Percentiles rank a stretch among this genome's conserved stretches.
These are phyloP conservation scores for Limanda limanda DNA, from an alignment of 2,113 vertebrate species.

Conservation along the genomic window DNA sequence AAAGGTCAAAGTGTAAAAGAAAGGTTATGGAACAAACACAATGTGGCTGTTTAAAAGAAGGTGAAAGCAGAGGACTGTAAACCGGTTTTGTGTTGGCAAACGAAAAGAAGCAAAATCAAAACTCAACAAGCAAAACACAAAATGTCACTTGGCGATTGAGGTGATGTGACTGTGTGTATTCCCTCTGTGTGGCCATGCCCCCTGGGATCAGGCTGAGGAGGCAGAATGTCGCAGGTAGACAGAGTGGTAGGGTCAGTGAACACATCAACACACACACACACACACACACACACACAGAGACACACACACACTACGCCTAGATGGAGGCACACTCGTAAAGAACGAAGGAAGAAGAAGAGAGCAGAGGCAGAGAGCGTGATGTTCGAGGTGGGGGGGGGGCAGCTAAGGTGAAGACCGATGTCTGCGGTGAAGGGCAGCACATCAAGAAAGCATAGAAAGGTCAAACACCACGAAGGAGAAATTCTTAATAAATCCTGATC, in stretches of 20 bases:
- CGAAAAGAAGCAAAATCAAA: conserved; percentile 43
- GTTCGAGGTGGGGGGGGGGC: conserved; percentile 18
- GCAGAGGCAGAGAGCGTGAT: conserved; percentile 25
- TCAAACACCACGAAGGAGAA: conserved; percentile 14
- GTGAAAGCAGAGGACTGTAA: conserved; percentile 11
- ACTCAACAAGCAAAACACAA: conserved; percentile 47
- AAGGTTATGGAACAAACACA: conserved; percentile 28
- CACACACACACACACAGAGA: not conserved
- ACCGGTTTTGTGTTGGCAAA: conserved; percentile 19
- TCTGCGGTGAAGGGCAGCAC: conserved; percentile 1
- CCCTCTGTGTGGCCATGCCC: conserved; percentile 40
- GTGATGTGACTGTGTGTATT: conserved; percentile 42
- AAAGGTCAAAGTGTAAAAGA: conserved; percentile 25
- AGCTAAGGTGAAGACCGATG: not conserved
- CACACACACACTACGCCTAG: conserved; percentile 28
- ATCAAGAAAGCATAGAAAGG: not conserved
- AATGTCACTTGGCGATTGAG: conserved; percentile 69
- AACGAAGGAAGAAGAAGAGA: conserved; percentile 9
- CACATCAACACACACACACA: conserved; percentile 61
- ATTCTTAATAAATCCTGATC: not conserved
- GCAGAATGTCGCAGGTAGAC: conserved; percentile 72
- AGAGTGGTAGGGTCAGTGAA: conserved; percentile 72
- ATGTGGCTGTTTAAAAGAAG: not conserved
- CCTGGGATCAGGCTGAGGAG: conserved; percentile 61
- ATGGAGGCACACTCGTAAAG: conserved; percentile 36